Evolutionary conservation across 2,888 invertebrate species (phyloP).

Genomic region (Dastarcus helophoroides): DNA sequence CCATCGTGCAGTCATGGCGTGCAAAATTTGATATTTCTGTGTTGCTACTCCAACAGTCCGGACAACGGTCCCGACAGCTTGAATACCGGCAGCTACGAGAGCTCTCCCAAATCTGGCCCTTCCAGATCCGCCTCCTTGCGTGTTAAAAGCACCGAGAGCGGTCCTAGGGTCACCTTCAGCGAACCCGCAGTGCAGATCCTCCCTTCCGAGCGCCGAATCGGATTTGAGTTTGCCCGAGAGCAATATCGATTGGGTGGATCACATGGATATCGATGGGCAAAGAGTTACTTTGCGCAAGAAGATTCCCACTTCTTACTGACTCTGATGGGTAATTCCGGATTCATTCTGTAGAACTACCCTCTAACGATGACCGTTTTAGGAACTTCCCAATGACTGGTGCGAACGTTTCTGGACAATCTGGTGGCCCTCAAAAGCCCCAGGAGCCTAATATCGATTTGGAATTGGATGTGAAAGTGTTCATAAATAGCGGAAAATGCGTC

Average conservation of each 20-base stretch:
- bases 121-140: constrained; percentile 60
- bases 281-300: constrained; percentile 52
- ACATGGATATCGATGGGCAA: constrained; percentile 53
- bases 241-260: constrained; percentile 46
- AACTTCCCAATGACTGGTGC: too few relatives aligned
- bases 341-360: too few relatives aligned
- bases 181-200: constrained; percentile 56
- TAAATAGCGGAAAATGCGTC: constrained; percentile 94
- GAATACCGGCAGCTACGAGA: constrained; percentile 56
- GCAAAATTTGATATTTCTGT: constrained; percentile 1
- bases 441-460: constrained; percentile 95
- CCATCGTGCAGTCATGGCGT: too few relatives aligned
- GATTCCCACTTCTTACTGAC: constrained; percentile 7
- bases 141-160: constrained; percentile 39
- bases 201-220: constrained; percentile 63
- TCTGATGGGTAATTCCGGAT: too few relatives aligned
- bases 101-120: constrained; percentile 60
- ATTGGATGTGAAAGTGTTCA: constrained; percentile 88
- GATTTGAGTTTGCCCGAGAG: constrained; percentile 53
- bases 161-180: constrained; percentile 49
- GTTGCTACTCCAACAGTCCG: constrained; percentile 19
- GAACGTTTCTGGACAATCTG: constrained; percentile 16
- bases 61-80: constrained; percentile 44
- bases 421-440: constrained; percentile 42
- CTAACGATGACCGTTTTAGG: too few relatives aligned